A percentile compares a stretch with the other conserved stretches of the same genome.
phyloP scores from a whole-genome alignment of 2,113 vertebrate genomes.

The Lophochroa leadbeateri region DNA sequence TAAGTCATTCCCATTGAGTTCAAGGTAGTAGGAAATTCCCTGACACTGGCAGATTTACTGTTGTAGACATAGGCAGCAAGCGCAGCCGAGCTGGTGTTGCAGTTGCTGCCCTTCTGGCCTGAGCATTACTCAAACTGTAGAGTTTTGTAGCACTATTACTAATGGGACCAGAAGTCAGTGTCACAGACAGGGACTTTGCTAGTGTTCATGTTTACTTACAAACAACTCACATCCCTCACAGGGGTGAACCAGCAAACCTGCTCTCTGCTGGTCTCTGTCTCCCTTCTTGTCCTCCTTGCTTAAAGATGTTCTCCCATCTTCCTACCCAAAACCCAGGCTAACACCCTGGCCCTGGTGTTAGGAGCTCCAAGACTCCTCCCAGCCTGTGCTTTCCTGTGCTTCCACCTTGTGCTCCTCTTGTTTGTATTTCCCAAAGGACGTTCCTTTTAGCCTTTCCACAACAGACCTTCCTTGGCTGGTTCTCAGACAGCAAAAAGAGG shows the following conservation, averaged over 20 bases:
- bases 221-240: neutral
- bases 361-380: neutral
- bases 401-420: neutral
- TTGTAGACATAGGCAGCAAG: neutral
- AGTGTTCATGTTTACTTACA: neutral
- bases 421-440: neutral
- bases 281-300: neutral
- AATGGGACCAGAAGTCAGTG: neutral
- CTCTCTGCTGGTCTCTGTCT: neutral
- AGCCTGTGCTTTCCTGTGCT: rapidly evolving
- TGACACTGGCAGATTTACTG: neutral
- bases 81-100: neutral
- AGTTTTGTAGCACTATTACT: neutral
- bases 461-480: neutral
- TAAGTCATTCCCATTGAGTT: neutral
- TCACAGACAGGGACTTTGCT: neutral
- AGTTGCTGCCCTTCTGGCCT: neutral
- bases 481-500: neutral
- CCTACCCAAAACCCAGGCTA: neutral
- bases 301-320: neutral
- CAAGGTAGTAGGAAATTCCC: neutral
- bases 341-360: neutral
- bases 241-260: neutral
- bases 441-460: neutral
- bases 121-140: neutral